Evolutionary conservation across 2,888 invertebrate species (phyloP), one percentile per base, ranked within the genome.

Genomic region (Hypena proboscidalis): DNA sequence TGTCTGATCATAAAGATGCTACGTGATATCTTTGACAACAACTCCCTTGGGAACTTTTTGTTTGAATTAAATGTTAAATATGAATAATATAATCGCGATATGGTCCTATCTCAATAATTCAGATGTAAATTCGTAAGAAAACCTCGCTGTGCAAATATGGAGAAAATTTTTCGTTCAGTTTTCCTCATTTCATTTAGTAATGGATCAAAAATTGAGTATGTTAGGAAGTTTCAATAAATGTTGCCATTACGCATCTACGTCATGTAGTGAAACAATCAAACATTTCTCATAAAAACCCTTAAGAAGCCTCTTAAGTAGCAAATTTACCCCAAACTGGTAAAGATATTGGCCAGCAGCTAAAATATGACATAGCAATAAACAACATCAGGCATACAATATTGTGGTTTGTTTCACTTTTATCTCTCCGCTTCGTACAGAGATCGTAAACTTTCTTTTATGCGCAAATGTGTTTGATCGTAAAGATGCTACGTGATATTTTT

Each of bases 1-100:
- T 77, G 81, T 75, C 62, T 72, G 67, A 70, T 68, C 80, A 77
- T 88, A 87, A 88, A 88, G 76, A 68, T 64, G 50, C 67, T 78
- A 86, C 88, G 88, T 88, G 88, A 86, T 83, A 78, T 81, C 82
- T 85, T 84, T 83, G 81, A 81, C 80, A 83, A 84, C 72, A 67
- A 62, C 53, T 62, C 63, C 41, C 39, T 38, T 27, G 59, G 45
- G 63, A 55, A 60, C 58, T 54, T 69, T 61, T 53, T 55, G 58
- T 63, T 59, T 46, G 70, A 77, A 77, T 74, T 76, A 74, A 74
- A 71, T 64, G 57, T 58, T 65, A 55, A 51, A 58, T 47, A 58
- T 64, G 60, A 60, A 62, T 63, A 48, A 50, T 51, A 15, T 32
- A 29, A 32, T 50, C 42, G 42, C 29, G 33, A 36, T 47, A 34